phyloP scores from a whole-genome alignment of 2,797 vertebrate genomes.

The Glyptemys insculpta region DNA sequence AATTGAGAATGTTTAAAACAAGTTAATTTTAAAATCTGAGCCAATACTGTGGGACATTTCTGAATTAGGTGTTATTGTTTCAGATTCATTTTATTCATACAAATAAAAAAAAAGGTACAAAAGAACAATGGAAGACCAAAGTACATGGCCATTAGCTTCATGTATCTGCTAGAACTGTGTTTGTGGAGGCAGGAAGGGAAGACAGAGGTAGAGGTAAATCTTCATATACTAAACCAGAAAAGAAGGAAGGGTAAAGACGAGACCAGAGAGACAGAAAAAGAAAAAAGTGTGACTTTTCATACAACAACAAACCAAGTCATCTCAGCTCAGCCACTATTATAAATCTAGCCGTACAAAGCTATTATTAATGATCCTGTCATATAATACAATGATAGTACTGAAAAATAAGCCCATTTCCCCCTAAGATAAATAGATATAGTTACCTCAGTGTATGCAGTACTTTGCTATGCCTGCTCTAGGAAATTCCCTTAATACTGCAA shows the following conservation, averaged over 20 bases:
- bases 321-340: neutral
- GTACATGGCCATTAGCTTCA: neutral
- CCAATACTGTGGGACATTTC: neutral
- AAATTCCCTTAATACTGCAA: conserved; percentile 13
- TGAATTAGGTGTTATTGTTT: neutral
- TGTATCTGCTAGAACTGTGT: neutral
- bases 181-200: neutral
- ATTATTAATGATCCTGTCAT: neutral
- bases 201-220: neutral
- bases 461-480: neutral
- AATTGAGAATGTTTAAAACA: neutral
- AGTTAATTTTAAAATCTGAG: neutral
- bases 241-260: neutral
- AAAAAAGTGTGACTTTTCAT: neutral
- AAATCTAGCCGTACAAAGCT: neutral
- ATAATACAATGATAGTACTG: neutral
- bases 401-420: neutral
- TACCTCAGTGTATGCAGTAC: neutral
- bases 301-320: neutral
- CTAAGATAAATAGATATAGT: neutral
- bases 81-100: neutral
- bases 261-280: neutral
- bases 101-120: neutral
- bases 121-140: neutral
- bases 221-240: neutral